These are phyloP conservation scores for Clistopyga incitator DNA, from an alignment of 2,888 invertebrate species.

Conservation along the genomic window DNA sequence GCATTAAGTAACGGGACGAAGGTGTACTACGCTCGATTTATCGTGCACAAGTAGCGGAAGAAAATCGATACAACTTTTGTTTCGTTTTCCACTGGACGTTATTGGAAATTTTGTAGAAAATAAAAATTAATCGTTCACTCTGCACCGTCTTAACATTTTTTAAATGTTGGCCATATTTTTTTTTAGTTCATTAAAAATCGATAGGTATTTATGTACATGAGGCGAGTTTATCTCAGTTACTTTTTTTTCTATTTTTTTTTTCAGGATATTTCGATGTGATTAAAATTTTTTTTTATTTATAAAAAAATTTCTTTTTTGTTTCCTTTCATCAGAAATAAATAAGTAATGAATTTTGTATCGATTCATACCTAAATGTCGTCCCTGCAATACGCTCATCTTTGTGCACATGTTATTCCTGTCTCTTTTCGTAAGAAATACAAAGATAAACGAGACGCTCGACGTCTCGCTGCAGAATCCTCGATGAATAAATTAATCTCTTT, in stretches of 20 bases:
- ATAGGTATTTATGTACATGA: too few relatives aligned
- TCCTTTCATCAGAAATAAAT: not conserved
- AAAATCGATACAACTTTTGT: slow-evolving; percentile 21
- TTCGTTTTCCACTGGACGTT: not conserved
- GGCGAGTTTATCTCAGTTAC: too few relatives aligned
- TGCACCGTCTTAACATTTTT: too few relatives aligned
- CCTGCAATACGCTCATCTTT: slow-evolving; percentile 84
- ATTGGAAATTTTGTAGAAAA: not conserved
- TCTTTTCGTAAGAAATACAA: slow-evolving; percentile 45
- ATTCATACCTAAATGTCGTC: slow-evolving; percentile 82
- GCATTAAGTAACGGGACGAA: slow-evolving; percentile 51
- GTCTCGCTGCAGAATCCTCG: slow-evolving; percentile 34
- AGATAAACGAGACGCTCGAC: slow-evolving; percentile 31
- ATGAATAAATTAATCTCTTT: not conserved
- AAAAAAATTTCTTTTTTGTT: not conserved
- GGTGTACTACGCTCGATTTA: slow-evolving; percentile 48
- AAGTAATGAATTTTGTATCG: not conserved
- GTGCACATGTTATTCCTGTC: slow-evolving; percentile 78
- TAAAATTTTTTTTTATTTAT: too few relatives aligned
- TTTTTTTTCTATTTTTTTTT: too few relatives aligned
- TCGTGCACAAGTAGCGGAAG: not conserved
- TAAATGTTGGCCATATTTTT: too few relatives aligned
- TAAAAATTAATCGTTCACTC: too few relatives aligned
- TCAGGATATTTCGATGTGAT: too few relatives aligned
- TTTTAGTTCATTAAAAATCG: too few relatives aligned